Percentiles rank a stretch among this genome's conserved stretches.
Conservation (phyloP, 2,113 vertebrate species). For the Anolis sagrei region DNA sequence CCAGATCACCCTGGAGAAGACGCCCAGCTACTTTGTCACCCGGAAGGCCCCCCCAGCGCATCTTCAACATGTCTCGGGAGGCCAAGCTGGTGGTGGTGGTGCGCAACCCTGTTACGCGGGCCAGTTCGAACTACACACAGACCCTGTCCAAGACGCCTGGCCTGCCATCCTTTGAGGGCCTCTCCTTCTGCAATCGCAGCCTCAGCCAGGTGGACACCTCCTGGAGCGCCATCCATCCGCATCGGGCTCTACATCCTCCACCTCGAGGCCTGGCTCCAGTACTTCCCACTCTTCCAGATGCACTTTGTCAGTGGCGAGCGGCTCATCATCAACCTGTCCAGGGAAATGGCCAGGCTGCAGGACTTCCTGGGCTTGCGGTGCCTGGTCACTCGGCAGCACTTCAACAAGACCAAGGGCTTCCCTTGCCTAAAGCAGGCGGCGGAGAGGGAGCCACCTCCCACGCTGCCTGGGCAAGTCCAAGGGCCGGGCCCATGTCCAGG, state of each 20-base stretch:
- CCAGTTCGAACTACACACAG: slow-evolving; percentile 97
- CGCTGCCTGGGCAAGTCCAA: slow-evolving; percentile 97
- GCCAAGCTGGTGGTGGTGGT: slow-evolving; percentile 96
- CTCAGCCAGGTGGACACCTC: slow-evolving; percentile 89
- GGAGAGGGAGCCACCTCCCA: slow-evolving; percentile 84
- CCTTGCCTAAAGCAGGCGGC: slow-evolving; percentile 92
- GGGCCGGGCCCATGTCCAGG: slow-evolving; percentile 96
- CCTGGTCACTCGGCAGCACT: slow-evolving; percentile 94
- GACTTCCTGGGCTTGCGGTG: slow-evolving; percentile 94
- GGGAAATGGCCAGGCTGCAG: slow-evolving; percentile 93
- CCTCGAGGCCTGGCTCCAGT: slow-evolving; percentile 92
- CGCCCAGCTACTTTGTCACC: slow-evolving; percentile 96
- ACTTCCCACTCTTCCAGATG: slow-evolving; percentile 92
- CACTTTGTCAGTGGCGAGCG: slow-evolving; percentile 95
- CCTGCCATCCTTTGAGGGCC: slow-evolving; percentile 92
- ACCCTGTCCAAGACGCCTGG: slow-evolving; percentile 95
- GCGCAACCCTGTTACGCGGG: slow-evolving; percentile 91
- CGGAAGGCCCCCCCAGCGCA: slow-evolving; percentile 88
- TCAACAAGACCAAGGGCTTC: slow-evolving; percentile 98
- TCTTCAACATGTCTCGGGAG: slow-evolving; percentile 89
- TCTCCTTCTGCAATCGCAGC: slow-evolving; percentile 91
- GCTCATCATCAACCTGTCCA: slow-evolving; percentile 92
- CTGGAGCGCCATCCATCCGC: slow-evolving; percentile 94
- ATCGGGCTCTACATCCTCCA: slow-evolving; percentile 94
- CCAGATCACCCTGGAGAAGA: slow-evolving; percentile 97